These are phyloP conservation scores for Drosophila borealis DNA, from an alignment of 2,888 invertebrate species.

Conservation along the genomic window DNA sequence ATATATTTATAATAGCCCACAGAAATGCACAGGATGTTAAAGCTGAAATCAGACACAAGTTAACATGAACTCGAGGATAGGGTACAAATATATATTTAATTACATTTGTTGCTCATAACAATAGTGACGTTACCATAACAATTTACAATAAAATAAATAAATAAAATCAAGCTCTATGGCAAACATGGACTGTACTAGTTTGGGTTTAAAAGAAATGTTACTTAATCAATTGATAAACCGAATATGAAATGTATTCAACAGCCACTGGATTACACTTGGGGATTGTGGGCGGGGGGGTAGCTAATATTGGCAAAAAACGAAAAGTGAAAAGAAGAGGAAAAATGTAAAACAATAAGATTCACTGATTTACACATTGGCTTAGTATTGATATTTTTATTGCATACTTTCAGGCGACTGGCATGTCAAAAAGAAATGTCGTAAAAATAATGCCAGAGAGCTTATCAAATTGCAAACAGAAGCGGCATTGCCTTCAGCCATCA, in stretches of 20 bases:
- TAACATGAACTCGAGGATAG: no score
- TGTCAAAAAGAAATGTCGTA: slow-evolving; percentile 66
- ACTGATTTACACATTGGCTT: slow-evolving; percentile 77
- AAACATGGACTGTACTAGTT: no score
- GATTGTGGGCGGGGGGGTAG: background rate
- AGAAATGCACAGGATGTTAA: no score
- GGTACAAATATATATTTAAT: no score
- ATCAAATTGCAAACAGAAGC: slow-evolving; percentile 75
- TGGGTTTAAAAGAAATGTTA: slow-evolving; percentile 24
- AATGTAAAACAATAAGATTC: slow-evolving; percentile 70
- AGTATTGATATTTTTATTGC: slow-evolving; percentile 76
- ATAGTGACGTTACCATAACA: no score
- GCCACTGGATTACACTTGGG: background rate
- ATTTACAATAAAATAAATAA: no score
- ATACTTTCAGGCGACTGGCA: slow-evolving; percentile 61
- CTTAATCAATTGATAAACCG: slow-evolving; percentile 46
- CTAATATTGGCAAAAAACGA: background rate
- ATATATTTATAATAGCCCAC: no score
- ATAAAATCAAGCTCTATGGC: no score
- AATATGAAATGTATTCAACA: slow-evolving; percentile 36
- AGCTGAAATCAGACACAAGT: no score
- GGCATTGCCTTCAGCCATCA: slow-evolving; percentile 70
- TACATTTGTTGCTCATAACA: no score
- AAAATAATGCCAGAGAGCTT: slow-evolving; percentile 78
- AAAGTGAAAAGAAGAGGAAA: slow-evolving; percentile 7